Base-by-base conservation (phyloP, 1,140 invertebrate species). In the Choristoneura fumiferana region DNA sequence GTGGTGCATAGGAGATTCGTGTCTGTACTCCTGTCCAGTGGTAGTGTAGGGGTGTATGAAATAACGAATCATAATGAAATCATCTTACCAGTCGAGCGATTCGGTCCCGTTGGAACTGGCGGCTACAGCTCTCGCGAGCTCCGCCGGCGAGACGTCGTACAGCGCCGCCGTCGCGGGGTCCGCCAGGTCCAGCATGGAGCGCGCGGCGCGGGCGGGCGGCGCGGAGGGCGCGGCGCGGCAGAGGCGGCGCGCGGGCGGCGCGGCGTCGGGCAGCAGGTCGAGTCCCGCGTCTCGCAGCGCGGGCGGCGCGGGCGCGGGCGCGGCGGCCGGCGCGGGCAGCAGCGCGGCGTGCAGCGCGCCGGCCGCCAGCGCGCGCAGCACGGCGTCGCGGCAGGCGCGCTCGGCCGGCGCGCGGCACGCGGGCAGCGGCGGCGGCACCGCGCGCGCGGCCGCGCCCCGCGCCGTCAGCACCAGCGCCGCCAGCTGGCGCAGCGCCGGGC, bases 151-250 rank as follows among this genome's bases (percentile, higher is more conserved):
- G 12, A 53, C 4, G 1, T 29, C 18, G 13, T 63, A 54, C 22
- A n/a, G 9, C 14, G 17, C 22, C 18, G 64, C 71, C 0, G 68
- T 3, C 10, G 56, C 17, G 1, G 33, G 36, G 8, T 78, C 65
- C 1, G 63, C 63, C 0, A 77, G 62, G 49, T 76, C 77, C 3
- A 76, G 73, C 8, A 82, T 63, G 8, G 73, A 75, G 49, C 64
- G 63, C 6, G 69, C 58, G 12, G 40, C 5, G 15, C 9, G 33
- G n/a, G n/a, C n/a, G n/a, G n/a, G n/a, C 35, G 13, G 22, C 14
- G 57, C 55, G 34, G 54, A 2, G 5, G 22, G n/a, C 0, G 53
- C 6, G 54, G 65, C 54, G 52, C 72, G 40, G 52, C 77, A 76
- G 15, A 63, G 59, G 40, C 75, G 63, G 36, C 70, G 60, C 13